Evolutionary conservation across 2,113 vertebrate species (phyloP).

Genomic region (Narcine bancroftii): DNA sequence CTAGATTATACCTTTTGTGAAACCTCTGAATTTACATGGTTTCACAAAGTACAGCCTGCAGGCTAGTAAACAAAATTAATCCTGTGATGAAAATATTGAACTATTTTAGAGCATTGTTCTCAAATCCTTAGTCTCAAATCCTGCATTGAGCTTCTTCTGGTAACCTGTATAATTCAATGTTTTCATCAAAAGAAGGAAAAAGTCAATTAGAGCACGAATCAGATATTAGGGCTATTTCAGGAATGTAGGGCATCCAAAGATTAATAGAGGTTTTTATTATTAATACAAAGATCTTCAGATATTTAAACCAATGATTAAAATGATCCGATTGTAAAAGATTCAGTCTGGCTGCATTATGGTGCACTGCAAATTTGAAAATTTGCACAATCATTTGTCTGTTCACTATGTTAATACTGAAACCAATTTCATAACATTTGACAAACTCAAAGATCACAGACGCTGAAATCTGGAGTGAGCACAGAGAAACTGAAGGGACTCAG

Average conservation of each 20-base stretch:
- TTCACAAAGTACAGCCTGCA: background rate
- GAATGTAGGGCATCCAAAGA: background rate
- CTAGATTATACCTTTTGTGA: background rate
- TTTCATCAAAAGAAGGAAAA: conserved; percentile 24
- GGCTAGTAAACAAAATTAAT: background rate
- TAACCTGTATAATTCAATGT: background rate
- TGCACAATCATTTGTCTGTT: conserved; percentile 15
- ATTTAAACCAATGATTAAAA: conserved; percentile 35
- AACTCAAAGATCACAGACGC: no score
- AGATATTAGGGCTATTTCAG: background rate
- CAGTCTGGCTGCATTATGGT: conserved; percentile 13
- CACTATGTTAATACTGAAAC: background rate
- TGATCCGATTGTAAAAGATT: background rate
- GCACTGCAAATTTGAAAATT: background rate
- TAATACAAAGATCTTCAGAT: conserved; percentile 29
- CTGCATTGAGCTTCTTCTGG: background rate
- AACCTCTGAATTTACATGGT: background rate
- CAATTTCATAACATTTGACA: background rate
- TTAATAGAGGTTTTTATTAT: conserved; percentile 37
- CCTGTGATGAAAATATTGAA: background rate
- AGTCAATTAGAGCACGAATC: conserved; percentile 32
- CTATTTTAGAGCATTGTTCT: background rate
- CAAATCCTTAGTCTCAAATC: background rate
- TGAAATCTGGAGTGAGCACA: no score
- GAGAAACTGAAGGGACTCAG: no score